Conservation (phyloP, 2,113 vertebrate genomes). For the Hirundichthys speculiger region DNA sequence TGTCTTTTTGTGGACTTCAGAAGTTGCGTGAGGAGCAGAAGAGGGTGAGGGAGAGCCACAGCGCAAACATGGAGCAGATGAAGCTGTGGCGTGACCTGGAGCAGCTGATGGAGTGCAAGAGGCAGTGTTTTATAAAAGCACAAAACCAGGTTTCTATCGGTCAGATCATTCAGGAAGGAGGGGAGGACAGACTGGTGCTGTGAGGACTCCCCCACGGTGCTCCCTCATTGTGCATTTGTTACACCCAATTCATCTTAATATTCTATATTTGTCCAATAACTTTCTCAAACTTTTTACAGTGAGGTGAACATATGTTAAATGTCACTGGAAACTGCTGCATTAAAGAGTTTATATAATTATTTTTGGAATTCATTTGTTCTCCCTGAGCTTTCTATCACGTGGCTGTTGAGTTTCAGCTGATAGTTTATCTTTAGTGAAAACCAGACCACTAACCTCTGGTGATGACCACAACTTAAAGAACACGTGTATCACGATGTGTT, state of each 20-base stretch:
- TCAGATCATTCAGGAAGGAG: slow-evolving; percentile 93
- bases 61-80: slow-evolving; percentile 93
- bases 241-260: not conserved
- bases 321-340: not conserved
- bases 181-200: slow-evolving; percentile 90
- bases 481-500: slow-evolving; percentile 19
- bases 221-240: not conserved
- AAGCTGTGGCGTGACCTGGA: slow-evolving; percentile 96
- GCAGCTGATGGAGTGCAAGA: slow-evolving; percentile 92
- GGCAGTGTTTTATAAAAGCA: slow-evolving; percentile 88
- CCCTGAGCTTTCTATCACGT: not conserved
- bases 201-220: slow-evolving; percentile 73
- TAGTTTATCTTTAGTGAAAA: slow-evolving; percentile 23
- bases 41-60: slow-evolving; percentile 88
- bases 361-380: not conserved
- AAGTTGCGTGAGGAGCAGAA: slow-evolving; percentile 95
- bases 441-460: slow-evolving; percentile 15
- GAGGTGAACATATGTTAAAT: not conserved
- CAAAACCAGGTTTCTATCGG: slow-evolving; percentile 88
- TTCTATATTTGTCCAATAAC: not conserved
- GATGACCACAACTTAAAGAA: slow-evolving; percentile 8
- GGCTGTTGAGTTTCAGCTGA: not conserved
- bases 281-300: not conserved
- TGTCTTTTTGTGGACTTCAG: slow-evolving; percentile 71
- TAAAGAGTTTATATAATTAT: not conserved